Conservation (phyloP, 2,888 invertebrate genomes). For the Heteromyza rotundicornis region DNA sequence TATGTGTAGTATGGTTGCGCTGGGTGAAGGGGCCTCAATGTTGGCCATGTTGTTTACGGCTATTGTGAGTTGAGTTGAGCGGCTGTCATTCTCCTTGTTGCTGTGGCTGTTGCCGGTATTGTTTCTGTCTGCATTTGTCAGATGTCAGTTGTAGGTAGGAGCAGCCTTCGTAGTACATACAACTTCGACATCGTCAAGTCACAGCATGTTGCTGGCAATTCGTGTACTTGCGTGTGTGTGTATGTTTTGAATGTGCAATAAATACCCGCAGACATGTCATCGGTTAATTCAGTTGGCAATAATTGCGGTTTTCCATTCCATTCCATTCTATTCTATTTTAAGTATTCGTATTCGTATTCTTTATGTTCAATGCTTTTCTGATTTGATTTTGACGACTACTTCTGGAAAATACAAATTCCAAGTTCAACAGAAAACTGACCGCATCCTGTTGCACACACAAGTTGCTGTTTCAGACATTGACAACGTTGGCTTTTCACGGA, state of each 20-base stretch:
- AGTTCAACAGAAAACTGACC: neutral
- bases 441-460: neutral
- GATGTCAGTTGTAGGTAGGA: neutral
- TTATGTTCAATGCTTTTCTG: neutral
- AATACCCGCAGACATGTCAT: constrained; percentile 2
- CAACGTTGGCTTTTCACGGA: no score
- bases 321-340: neutral
- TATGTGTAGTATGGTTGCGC: neutral
- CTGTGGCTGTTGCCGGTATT: neutral
- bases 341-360: no score
- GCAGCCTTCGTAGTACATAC: neutral
- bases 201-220: neutral
- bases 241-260: neutral
- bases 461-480: neutral
- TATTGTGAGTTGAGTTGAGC: neutral
- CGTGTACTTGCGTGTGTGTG: neutral
- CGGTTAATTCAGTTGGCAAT: neutral
- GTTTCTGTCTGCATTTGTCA: constrained; percentile 1
- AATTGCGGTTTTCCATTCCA: neutral
- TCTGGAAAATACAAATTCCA: no score
- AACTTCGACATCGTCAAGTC: neutral
- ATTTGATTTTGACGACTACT: neutral
- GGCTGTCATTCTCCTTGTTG: neutral
- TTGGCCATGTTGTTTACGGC: neutral
- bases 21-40: neutral